These are phyloP conservation scores for Actinernus sp. DNA, from an alignment of 92 coral and sea anemone species.

Conservation along the genomic window DNA sequence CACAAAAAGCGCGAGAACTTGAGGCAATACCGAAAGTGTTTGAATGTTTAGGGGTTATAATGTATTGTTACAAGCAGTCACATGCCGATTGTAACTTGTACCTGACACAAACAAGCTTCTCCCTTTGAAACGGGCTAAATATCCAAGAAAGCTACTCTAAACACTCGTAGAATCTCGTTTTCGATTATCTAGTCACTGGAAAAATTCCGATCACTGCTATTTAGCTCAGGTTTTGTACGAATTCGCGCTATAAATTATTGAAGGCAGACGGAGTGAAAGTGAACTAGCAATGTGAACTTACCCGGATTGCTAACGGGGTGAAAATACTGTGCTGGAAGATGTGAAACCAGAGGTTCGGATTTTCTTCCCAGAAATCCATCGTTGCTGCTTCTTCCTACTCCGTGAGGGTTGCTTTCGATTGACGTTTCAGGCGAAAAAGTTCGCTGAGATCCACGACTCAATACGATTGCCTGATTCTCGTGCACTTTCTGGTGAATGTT, in stretches of 20 bases:
- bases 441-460: conserved; percentile 16
- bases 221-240: conserved; percentile 40
- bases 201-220: conserved; percentile 38
- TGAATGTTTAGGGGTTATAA: not conserved
- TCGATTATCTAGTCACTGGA: conserved; percentile 8
- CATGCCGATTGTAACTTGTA: not conserved
- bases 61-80: conserved; percentile 6
- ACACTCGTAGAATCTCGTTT: not conserved
- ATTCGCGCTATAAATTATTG: conserved; percentile 74
- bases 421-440: conserved; percentile 21
- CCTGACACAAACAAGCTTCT: conserved; percentile 1
- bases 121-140: conserved; percentile 13
- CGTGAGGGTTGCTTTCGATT: conserved; percentile 5
- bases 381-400: conserved; percentile 9
- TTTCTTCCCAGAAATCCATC: conserved; percentile 52
- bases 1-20: not conserved
- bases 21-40: not conserved
- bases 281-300: conserved; percentile 9
- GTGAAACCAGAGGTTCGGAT: conserved; percentile 56
- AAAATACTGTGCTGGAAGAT: conserved; percentile 62
- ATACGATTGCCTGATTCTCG: conserved; percentile 19
- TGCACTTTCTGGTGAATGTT: conserved; percentile 37
- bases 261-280: conserved; percentile 12
- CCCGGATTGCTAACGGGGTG: conserved; percentile 16
- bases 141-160: not conserved